phyloP scores from a whole-genome alignment of 1,140 invertebrate genomes.

The Leucophenga varia region DNA sequence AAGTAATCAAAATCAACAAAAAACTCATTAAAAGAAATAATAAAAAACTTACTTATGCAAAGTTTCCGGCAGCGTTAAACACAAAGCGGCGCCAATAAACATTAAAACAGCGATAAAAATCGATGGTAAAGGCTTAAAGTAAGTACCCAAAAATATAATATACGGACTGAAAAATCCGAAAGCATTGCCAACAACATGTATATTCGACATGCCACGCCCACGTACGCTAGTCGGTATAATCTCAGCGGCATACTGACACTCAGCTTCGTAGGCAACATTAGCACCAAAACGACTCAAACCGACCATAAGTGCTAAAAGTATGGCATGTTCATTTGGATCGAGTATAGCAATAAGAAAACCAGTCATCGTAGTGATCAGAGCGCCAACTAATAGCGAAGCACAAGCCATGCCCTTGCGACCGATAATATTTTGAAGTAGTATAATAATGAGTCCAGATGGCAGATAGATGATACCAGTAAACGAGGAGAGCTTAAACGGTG shows the following conservation, averaged over 20 bases:
- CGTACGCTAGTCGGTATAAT: constrained; percentile 66
- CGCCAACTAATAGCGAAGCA: constrained; percentile 58
- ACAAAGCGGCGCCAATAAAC: constrained; percentile 59
- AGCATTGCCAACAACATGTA: constrained; percentile 61
- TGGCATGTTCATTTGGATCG: constrained; percentile 33
- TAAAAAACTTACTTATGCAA: constrained; percentile 39
- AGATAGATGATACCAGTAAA: constrained; percentile 60
- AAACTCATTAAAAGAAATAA: too few species aligned
- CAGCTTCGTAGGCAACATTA: constrained; percentile 65
- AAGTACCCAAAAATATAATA: constrained; percentile 53
- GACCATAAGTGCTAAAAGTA: constrained; percentile 37
- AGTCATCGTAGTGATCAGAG: constrained; percentile 56
- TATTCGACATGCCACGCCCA: constrained; percentile 60
- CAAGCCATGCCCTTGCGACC: constrained; percentile 62
- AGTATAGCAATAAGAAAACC: constrained; percentile 40
- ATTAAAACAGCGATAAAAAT: constrained; percentile 60
- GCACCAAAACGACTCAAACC: constrained; percentile 63
- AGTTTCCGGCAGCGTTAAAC: constrained; percentile 62
- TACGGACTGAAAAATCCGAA: constrained; percentile 45
- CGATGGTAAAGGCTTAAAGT: constrained; percentile 60
- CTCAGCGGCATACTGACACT: constrained; percentile 67
- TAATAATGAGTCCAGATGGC: constrained; percentile 60
- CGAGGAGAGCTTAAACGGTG: constrained; percentile 61
- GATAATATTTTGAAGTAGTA: constrained; percentile 60
- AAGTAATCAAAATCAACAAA: not conserved